Evolutionary conservation across 2,113 vertebrate species (phyloP), one percentile per base, ranked within the genome.

Genomic region (Zosterops lateralis): DNA sequence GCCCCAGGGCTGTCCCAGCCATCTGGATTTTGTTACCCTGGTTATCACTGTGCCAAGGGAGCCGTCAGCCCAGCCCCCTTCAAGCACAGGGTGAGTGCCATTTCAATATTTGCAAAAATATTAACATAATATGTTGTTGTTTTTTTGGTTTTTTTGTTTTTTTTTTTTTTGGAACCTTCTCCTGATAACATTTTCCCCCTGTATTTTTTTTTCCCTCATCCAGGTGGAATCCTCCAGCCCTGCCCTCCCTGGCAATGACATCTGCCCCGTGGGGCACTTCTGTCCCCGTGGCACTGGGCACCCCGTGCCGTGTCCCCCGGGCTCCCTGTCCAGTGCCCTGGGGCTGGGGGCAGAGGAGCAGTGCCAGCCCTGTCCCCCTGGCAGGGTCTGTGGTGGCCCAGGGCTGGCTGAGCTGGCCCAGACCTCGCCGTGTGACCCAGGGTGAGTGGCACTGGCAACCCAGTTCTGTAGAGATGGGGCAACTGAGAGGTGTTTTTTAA

Each of bases 231-330:
- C 87, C 97, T 96, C 94, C 28, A 78, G 90, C 62, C 42, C 81
- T 47, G 94, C 62, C 87, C 92, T 87, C 44, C 91, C 96, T 61
- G 96, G 94, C 86, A 98, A 97, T 87, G 95, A 96, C 71, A 88
- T 99, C 93, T 99, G 99, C 74, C 98, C 98, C 2, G 53, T 94
- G 31, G 99, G 99, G 10, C 98, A 98, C 93, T 99, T 98, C 96
- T 99, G 99, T 72, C 99, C 98, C 16, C 45, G 83, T 38, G 99
- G 98, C 44, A 97, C 97, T 1, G 84, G 94, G 7, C 95, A 96
- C 40, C 98, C 99, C 4, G 38, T 98, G 24, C 98, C 98, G 6
- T 99, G 99, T 78, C 98, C 98, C 32, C 79, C 96, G 3, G 99
- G 99, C 12, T 98, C 98, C 90, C 97, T 98, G 38, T 99, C 99